Base-by-base conservation (phyloP, 1,140 invertebrate species). In the Holcopasites calliopsidis region DNA sequence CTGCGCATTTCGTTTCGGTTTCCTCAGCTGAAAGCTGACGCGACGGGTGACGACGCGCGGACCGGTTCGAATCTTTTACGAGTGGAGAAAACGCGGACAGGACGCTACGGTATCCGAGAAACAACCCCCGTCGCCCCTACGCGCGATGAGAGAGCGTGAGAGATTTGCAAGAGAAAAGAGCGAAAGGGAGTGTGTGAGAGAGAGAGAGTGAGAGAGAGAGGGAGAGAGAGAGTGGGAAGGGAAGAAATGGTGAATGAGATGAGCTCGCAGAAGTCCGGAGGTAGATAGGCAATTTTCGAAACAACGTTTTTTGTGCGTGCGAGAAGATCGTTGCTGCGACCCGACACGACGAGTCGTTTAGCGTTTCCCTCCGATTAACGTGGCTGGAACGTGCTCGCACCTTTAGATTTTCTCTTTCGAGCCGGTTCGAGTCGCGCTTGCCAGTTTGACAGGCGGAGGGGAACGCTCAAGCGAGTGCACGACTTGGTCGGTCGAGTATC, bases 241-340 rank as follows among this genome's bases (percentile, higher is more conserved):
- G 66, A 60, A 71, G 52, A 72, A 68, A 57, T 73, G 40, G 28
- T 35, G 40, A 69, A 58, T 79, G 54, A 38, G 52, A 47, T 1
- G 54, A 68, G 65, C 52, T 61, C 58, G 50, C 71, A 73, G 55
- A 42, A 77, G 70, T 72, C 77, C 65, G 65, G 89, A 89, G 88
- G 77, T 91, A 89, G 88, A 89, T 90, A 90, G 88, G 77, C 85
- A 89, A 88, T 87, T 89, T 90, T 86, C 84, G 85, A 87, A 80
- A 85, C n/a, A 38, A 64, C 57, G 31, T 73, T 77, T 74, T n/a
- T 72, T 40, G 49, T 62, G 80, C 77, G 69, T 81, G 72, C 57
- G 52, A 64, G 26, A 73, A 16, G 16, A 85, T 76, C 54, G 76
- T 82, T 58, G 73, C 65, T 69, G 73, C 73, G 65, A 69, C 54